Evolutionary conservation across 2,113 vertebrate species (phyloP), one percentile per base, ranked within the genome.

Genomic region (Nycticryphes semicollaris): DNA sequence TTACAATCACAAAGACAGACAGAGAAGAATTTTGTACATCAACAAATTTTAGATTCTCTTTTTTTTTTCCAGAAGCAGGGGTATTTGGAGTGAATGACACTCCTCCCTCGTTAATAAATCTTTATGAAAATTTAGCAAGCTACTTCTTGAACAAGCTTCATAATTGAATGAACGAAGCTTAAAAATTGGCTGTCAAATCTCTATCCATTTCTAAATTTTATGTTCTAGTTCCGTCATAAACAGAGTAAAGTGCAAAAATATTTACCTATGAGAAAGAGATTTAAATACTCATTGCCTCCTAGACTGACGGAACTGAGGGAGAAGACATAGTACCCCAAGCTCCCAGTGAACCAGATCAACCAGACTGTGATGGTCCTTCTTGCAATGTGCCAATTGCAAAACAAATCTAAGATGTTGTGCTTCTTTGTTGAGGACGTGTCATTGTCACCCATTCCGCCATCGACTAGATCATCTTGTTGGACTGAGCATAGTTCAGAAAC

Each of bases 311-410:
- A 99, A 90, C 98, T 98, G 96, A 99, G 96, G 87, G 99, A 99
- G 95, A 99, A 99, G 41, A 98, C 98, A 9, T 99, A 99, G 97
- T 99, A 99, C 63, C 99, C 99, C 89, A 99, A 98, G 93, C 99
- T 99, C 85, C 98, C 98, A 7, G 99, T 99, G 95, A 99, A 99
- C 99, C 99, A 99, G 94, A 99, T 98, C 77, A 99, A 98, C 99
- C 99, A 99, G 75, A 99, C 97, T 16, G 98, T 99, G 93, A 99
- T 97, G 3, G 99, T 99, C 41, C 99, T 99, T 50, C 95, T 97
- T 14, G 98, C 97, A 97, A 99, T 98, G 81, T 96, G 98, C 98
- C 98, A 99, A 84, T 98, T 98, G 69, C 97, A 94, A 86, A 99
- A 99, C 57, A 99, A 98, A 87, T 99, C 98, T 96, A 98, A 94